Base-by-base conservation (phyloP, 2,113 vertebrate species). In the Promerops cafer region DNA sequence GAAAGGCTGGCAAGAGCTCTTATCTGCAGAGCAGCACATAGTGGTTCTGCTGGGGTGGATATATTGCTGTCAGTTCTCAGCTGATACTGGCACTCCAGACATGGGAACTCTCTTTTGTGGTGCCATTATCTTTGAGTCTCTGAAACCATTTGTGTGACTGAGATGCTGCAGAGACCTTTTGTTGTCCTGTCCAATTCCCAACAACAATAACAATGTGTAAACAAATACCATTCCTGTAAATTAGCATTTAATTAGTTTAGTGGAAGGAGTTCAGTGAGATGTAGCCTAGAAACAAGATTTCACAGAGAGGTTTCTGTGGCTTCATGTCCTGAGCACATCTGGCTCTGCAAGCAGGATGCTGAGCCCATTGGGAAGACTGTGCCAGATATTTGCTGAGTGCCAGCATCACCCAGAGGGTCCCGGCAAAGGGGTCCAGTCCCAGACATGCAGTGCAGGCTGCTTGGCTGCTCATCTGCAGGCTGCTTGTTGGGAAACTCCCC, bases 141-240 rank as follows among this genome's bases (percentile, higher is more conserved):
- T 95, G 89, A 84, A 96, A 89, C 66, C 3, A 10, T 69, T 68
- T 75, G 21, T 91, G 63, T 66, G 83, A 63, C 61, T 47, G 63
- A 85, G 78, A 71, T 86, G 66, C 72, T 71, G 71, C 50, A 70
- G 64, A 90, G 60, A 75, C 26, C 72, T 91, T 97, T 95, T 94
- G 87, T 94, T 45, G 70, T 66, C 65, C 44, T 2, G 3, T 69
- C 44, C 13, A 16, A 76, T 52, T n/a, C 8, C 61, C 81, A 83
- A 83, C 31, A 94, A 74, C 39, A 91, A 52, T 53, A 92, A 71
- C 16, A 2, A 63, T 21, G 49, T 61, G 37, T 54, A 92, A 91
- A 94, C 45, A 94, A 96, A 96, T 81, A 52, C 85, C 33, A 65
- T 84, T 92, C 72, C 40, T 92, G 72, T 84, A 95, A 96, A 94